A percentile compares a stretch with the other conserved stretches of the same genome.
Evolutionary conservation across 2,113 vertebrate species (phyloP).

Genomic region (Elaphurus davidianus): DNA sequence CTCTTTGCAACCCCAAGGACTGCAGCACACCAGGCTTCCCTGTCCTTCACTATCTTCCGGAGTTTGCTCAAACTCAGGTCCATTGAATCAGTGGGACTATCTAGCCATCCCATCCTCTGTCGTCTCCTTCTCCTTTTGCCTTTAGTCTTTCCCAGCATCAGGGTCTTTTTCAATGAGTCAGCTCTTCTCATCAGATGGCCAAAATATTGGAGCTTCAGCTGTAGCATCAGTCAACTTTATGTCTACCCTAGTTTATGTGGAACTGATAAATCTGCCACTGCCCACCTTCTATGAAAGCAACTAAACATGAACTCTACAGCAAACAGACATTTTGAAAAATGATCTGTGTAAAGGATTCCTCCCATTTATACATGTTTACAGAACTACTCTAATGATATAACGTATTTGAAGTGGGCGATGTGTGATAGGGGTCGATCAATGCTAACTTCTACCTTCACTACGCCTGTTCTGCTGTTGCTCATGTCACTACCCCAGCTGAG

Average conservation of each 20-base stretch:
- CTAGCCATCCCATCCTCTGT: background rate
- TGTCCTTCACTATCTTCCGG: background rate
- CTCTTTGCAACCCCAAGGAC: background rate
- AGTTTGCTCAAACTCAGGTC: background rate
- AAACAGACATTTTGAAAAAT: background rate
- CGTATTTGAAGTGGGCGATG: accelerated
- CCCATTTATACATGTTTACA: background rate
- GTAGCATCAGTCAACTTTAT: background rate
- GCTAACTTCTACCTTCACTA: background rate
- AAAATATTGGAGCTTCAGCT: background rate
- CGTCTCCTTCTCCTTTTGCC: background rate
- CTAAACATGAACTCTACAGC: background rate
- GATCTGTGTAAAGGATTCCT: background rate
- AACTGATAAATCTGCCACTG: background rate
- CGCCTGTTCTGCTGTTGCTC: background rate
- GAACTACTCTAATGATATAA: background rate
- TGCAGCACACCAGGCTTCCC: background rate
- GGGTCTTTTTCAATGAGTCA: background rate
- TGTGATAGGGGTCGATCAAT: background rate
- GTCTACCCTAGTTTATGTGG: background rate
- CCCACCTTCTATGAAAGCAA: background rate
- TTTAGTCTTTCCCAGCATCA: background rate
- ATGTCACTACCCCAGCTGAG: too few relatives aligned
- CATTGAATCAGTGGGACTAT: background rate
- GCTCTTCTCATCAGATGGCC: background rate